Evolutionary conservation across 2,113 vertebrate species (phyloP).

Genomic region (Taurulus bubalis): DNA sequence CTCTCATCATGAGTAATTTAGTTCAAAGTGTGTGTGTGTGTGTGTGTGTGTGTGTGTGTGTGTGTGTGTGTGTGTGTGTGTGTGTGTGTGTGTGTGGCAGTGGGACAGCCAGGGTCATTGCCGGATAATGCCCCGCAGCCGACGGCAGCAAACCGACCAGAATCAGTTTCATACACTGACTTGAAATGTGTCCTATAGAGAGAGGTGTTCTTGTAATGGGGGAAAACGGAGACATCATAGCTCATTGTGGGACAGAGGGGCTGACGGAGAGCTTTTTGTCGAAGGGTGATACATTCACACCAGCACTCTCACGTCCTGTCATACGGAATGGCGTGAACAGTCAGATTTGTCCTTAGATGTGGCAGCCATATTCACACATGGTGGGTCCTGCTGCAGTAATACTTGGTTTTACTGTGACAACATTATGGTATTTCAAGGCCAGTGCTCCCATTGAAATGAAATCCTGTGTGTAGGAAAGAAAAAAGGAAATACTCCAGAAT

Average conservation of each 20-base stretch:
- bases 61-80: no score
- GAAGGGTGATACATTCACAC: constrained; percentile 79
- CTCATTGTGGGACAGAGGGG: constrained; percentile 74
- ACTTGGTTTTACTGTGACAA: constrained; percentile 80
- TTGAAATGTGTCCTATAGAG: constrained; percentile 74
- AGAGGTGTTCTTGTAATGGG: constrained; percentile 78
- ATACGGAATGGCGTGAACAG: constrained; percentile 78
- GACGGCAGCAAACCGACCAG: constrained; percentile 59
- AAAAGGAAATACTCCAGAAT: constrained; percentile 33
- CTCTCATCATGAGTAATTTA: constrained; percentile 46
- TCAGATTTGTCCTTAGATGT: constrained; percentile 83
- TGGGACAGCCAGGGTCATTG: constrained; percentile 50
- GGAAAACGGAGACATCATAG: constrained; percentile 65
- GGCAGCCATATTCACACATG: constrained; percentile 82
- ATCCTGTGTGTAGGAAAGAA: constrained; percentile 42
- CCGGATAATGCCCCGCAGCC: constrained; percentile 59
- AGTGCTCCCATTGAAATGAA: constrained; percentile 68
- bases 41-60: constrained; percentile 5
- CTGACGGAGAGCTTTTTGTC: constrained; percentile 79
- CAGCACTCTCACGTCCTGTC: constrained; percentile 83
- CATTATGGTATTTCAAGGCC: constrained; percentile 79
- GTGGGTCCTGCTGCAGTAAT: constrained; percentile 69
- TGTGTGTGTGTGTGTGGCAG: neutral
- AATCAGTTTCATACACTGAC: constrained; percentile 71
- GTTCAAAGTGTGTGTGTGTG: constrained; percentile 48